phyloP scores from a whole-genome alignment of 2,888 invertebrate genomes.

The Leptopilina drosophilae region DNA sequence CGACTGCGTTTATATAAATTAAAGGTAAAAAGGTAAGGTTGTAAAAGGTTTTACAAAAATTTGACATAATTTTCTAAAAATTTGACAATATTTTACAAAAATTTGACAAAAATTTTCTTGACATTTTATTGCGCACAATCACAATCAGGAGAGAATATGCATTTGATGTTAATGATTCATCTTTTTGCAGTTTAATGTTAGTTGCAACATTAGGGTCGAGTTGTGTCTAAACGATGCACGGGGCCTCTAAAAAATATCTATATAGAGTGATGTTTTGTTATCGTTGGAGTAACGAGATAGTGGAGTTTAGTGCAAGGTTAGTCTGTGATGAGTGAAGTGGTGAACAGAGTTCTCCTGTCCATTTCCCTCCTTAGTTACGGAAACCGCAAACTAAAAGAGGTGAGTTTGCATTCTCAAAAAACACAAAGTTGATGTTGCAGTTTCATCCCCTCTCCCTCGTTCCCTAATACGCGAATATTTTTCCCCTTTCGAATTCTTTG shows the following conservation, averaged over 20 bases:
- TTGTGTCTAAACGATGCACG: slow-evolving; percentile 27
- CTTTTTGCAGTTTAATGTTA: slow-evolving; percentile 17
- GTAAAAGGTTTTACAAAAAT: too few species aligned
- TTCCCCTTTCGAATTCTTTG: not conserved
- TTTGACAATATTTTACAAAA: too few species aligned
- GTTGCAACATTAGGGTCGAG: slow-evolving; percentile 35
- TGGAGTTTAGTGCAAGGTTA: slow-evolving; percentile 74
- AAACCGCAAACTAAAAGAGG: slow-evolving; percentile 20
- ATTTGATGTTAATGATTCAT: not conserved
- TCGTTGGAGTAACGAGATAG: slow-evolving; percentile 66
- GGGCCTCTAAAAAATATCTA: slow-evolving; percentile 29
- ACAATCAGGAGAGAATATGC: too few species aligned
- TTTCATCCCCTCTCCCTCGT: not conserved
- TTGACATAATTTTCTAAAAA: too few species aligned
- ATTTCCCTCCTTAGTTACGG: slow-evolving; percentile 58
- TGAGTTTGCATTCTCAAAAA: slow-evolving; percentile 17
- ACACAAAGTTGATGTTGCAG: not conserved
- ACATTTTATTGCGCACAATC: too few species aligned
- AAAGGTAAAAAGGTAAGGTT: too few species aligned
- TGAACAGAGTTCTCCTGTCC: slow-evolving; percentile 59
- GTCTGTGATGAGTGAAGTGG: slow-evolving; percentile 73
- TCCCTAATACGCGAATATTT: not conserved
- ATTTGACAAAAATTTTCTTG: too few species aligned
- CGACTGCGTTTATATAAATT: too few species aligned
- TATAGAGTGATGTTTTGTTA: slow-evolving; percentile 48